Evolutionary conservation across 2,797 vertebrate species (phyloP), one percentile per base, ranked within the genome.

Genomic region (Enteromius unitaeniatus): DNA sequence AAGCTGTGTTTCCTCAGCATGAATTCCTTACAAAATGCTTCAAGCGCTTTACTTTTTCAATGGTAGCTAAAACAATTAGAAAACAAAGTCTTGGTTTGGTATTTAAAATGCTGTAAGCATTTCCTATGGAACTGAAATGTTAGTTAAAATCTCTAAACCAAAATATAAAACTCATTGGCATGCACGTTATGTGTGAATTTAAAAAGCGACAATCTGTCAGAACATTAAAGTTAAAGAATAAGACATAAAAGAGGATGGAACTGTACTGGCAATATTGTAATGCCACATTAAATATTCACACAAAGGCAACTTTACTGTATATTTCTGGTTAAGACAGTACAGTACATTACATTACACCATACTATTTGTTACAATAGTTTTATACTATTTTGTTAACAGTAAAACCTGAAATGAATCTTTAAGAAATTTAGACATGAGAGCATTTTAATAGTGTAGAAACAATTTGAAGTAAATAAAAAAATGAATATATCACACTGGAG

Each of bases 1-100:
- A 84, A 88, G 87, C 82, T 86, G 83, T 85, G 79, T 69, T 84
- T 86, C 83, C 82, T 85, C 60, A 79, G 51, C 82, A 79, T n/a
- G 21, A 62, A 21, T 69, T n/a, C n/a, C 37, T 64, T 49, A 9
- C 21, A 70, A 75, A 82, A 37, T 15, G n/a, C 60, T 76, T 76
- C 10, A 82, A 82, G 42, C 5, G 6, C 58, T 64, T 60, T n/a
- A 72, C 4, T 76, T 40, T 51, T 72, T 65, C 28, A 62, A 2
- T 55, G 23, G 17, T 14, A 19, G 62, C 67, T 45, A 78, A 78
- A 82, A 78, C 45, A 34, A 82, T 64, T 70, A 45, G 26, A 26
- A 58, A 70, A 78, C 68, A 45, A 78, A 74, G 62, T 65, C 28
- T 74, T 51, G 14, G 4, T 37, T 80, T 37, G 3, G 60, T 64